Conservation (phyloP, 2,113 vertebrate species). For the Formicarius rufipectus region DNA sequence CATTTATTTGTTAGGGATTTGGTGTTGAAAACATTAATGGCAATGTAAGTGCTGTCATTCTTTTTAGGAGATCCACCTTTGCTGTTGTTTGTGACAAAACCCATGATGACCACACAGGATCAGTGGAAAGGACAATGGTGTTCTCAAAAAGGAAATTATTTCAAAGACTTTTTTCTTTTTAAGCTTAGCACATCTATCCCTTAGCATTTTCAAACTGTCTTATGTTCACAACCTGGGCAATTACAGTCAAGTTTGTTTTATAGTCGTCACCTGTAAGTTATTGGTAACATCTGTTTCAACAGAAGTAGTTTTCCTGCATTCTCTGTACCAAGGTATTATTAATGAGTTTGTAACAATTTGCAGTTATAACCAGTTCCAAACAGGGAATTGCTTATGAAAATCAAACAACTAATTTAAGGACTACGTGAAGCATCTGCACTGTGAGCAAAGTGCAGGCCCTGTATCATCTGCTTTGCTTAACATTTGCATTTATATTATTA, state of each 20-base stretch:
- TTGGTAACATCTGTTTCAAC: background rate
- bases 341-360: slow-evolving; percentile 25
- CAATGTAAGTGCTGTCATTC: background rate
- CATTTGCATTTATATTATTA: slow-evolving; percentile 27
- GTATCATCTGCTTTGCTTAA: slow-evolving; percentile 13
- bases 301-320: background rate
- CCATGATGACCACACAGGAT: background rate
- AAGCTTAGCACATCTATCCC: background rate
- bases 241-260: slow-evolving; percentile 10
- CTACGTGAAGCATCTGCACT: background rate
- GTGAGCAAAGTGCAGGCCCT: background rate
- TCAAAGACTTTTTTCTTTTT: background rate
- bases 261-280: background rate
- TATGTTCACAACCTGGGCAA: background rate
- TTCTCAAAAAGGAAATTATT: background rate
- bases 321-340: background rate
- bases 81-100: background rate
- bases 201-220: background rate
- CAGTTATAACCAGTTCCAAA: slow-evolving; percentile 1
- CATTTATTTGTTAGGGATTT: background rate
- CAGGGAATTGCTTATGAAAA: background rate
- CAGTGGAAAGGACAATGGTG: background rate
- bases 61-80: background rate
- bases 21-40: background rate
- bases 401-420: background rate